Percentiles rank a stretch among this genome's conserved stretches.
Conservation (phyloP, 1,140 invertebrate genomes). For the Phocides pigmalion region DNA sequence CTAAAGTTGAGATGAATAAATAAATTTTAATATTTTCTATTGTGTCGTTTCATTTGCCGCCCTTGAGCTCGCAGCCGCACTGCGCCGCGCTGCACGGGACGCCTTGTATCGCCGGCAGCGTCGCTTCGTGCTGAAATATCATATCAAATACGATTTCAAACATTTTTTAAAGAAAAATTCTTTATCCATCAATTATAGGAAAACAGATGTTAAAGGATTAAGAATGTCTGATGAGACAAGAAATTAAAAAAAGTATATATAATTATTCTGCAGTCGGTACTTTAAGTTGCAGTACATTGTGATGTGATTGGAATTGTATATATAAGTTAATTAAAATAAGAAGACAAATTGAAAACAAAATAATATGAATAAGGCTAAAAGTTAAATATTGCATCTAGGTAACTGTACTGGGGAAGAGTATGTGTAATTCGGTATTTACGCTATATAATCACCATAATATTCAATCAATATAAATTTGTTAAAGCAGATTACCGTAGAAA, state of each 20-base stretch:
- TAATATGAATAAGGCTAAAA: too few relatives aligned
- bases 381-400: too few relatives aligned
- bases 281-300: too few relatives aligned
- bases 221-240: too few relatives aligned
- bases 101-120: slow-evolving; percentile 30
- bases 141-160: neutral
- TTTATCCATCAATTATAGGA: too few relatives aligned
- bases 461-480: neutral
- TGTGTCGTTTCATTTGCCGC: slow-evolving; percentile 53
- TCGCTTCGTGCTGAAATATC: slow-evolving; percentile 34
- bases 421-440: neutral
- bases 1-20: slow-evolving; percentile 47
- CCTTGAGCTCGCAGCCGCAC: slow-evolving; percentile 45
- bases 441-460: neutral
- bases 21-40: slow-evolving; percentile 67
- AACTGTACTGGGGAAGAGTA: neutral
- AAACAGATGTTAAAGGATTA: too few relatives aligned
- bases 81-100: slow-evolving; percentile 35
- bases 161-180: too few relatives aligned
- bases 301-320: too few relatives aligned
- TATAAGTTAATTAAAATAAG: too few relatives aligned
- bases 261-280: too few relatives aligned
- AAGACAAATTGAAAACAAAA: too few relatives aligned
- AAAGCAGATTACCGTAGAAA: neutral
- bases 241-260: too few relatives aligned